Conservation (phyloP, 1,140 invertebrate genomes). For the Cotesia chilonis region DNA sequence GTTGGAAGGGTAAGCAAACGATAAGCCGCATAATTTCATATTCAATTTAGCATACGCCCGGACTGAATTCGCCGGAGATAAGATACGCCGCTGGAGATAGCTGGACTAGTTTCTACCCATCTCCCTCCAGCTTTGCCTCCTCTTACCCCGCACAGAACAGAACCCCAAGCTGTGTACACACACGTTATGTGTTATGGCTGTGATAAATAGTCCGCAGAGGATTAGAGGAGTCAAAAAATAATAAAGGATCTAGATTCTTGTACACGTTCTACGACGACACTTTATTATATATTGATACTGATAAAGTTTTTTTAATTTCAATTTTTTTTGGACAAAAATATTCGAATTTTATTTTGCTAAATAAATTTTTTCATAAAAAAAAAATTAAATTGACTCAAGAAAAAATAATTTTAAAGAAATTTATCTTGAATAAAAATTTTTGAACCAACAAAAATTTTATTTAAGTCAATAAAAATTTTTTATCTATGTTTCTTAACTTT, state of each 20-base stretch:
- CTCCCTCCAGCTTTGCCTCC: slow-evolving; percentile 42
- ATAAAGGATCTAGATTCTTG: slow-evolving; percentile 34
- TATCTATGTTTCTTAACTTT: no score
- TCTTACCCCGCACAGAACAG: slow-evolving; percentile 29
- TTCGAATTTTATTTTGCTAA: no score
- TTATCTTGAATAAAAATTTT: no score
- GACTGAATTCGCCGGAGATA: slow-evolving; percentile 54
- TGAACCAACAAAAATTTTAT: no score
- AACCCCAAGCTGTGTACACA: slow-evolving; percentile 43
- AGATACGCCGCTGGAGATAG: slow-evolving; percentile 53
- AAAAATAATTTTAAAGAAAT: no score
- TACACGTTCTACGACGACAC: not conserved
- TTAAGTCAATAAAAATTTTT: no score
- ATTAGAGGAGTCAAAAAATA: slow-evolving; percentile 14
- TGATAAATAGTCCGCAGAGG: slow-evolving; percentile 51
- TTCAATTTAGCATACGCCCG: slow-evolving; percentile 66
- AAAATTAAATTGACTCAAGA: no score
- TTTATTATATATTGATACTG: not conserved
- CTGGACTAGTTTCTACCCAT: slow-evolving; percentile 37
- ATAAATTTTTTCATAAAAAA: no score
- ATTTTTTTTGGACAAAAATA: no score
- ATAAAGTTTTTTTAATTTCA: no score
- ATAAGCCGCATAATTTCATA: slow-evolving; percentile 67
- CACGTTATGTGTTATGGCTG: slow-evolving; percentile 40
- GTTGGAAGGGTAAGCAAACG: slow-evolving; percentile 41